phyloP scores from a whole-genome alignment of 1,140 invertebrate genomes.

The Apis mellifera region DNA sequence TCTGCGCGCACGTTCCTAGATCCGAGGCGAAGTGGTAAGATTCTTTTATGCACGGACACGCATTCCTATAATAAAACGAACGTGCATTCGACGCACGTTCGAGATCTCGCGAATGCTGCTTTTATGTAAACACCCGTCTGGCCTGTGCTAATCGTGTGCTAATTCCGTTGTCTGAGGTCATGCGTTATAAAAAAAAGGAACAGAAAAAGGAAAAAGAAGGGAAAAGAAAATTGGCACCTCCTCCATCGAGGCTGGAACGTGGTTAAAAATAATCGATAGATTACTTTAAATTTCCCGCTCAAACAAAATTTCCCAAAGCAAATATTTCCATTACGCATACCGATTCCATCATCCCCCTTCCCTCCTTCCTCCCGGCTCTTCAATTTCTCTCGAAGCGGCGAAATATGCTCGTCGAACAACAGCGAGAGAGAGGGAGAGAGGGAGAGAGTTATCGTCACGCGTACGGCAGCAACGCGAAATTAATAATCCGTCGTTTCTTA shows the following conservation, averaged over 20 bases:
- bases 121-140: slow-evolving; percentile 3
- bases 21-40: not conserved
- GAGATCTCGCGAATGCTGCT: slow-evolving; percentile 15
- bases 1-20: not conserved
- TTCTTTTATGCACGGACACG: not conserved
- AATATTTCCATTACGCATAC: too few species aligned
- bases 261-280: not conserved
- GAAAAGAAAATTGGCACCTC: not conserved
- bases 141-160: slow-evolving; percentile 9
- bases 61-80: slow-evolving; percentile 1
- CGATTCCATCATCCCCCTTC: too few species aligned
- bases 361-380: too few species aligned
- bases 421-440: too few species aligned
- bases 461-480: slow-evolving; percentile 57
- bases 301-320: too few species aligned
- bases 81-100: slow-evolving; percentile 21
- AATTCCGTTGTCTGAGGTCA: not conserved
- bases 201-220: too few species aligned
- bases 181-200: not conserved
- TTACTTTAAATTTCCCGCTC: not conserved
- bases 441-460: slow-evolving; percentile 38
- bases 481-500: slow-evolving; percentile 69
- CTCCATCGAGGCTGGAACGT: not conserved
- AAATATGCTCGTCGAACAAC: not conserved
- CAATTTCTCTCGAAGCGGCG: too few species aligned